Evolutionary conservation across 1,140 invertebrate genomes (phyloP).

Genomic region (Rhopalosiphum padi): DNA sequence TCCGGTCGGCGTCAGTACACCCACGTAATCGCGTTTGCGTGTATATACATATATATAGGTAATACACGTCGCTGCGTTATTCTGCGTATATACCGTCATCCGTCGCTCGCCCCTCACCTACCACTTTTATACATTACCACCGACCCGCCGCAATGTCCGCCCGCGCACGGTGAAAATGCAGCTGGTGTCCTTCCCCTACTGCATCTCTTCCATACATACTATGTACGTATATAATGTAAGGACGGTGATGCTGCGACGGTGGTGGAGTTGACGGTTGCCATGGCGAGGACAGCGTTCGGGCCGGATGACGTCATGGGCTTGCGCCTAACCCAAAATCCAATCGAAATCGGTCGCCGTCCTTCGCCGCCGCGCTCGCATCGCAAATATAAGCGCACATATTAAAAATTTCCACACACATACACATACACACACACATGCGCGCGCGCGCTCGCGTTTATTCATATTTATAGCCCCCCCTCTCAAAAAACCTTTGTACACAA

Average conservation of each 20-base stretch:
- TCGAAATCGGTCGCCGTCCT: conserved; percentile 5
- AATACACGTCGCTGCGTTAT: neutral
- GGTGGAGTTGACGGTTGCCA: conserved; percentile 1
- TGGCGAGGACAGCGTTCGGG: conserved; percentile 16
- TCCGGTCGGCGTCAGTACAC: neutral
- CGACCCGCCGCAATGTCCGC: neutral
- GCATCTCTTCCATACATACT: neutral
- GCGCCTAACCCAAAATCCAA: conserved; percentile 34
- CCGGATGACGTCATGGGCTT: conserved; percentile 25
- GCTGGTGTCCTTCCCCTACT: neutral
- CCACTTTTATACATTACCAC: neutral
- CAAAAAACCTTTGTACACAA: neutral
- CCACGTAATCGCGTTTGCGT: conserved; percentile 4
- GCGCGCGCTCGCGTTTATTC: neutral
- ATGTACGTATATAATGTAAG: neutral
- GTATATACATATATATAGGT: neutral
- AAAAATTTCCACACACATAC: neutral
- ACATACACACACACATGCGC: neutral
- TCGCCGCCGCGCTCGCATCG: neutral
- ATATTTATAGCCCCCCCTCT: neutral
- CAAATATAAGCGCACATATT: neutral
- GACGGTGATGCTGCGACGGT: neutral
- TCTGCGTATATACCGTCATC: neutral
- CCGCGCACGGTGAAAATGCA: neutral
- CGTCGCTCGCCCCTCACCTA: neutral